Evolutionary conservation across 2,888 invertebrate genomes (phyloP), one percentile per base, ranked within the genome.

Genomic region (Acronicta alni): DNA sequence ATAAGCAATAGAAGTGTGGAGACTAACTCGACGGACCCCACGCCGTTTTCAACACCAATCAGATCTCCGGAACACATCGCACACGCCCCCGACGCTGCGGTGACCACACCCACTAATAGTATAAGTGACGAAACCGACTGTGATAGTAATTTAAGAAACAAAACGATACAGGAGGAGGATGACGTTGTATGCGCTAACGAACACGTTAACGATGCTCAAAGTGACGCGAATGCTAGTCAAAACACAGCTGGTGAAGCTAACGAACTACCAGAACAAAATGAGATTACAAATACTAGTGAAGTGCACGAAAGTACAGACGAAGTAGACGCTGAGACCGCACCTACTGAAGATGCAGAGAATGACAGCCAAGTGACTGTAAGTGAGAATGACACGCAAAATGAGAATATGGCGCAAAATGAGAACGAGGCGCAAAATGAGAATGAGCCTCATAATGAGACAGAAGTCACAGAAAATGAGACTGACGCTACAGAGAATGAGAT

Each of bases 61-160:
- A 85, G 89, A 18, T 89, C 92, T 14, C 91, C 91, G 17, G 86
- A 89, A 73, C 81, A 63, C 55, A 55, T 52, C 38, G 54, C 49
- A 35, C 61, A 54, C 32, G 65, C 42, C 35, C 47, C 59, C 49
- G 67, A 46, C 51, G 23, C 65, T 47, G 67, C 48, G 57, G 42
- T 53, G 49, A 65, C 64, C 26, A 69, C 71, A 52, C 75, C 77
- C 64, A 75, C 84, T 75, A 83, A 83, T 91, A 91, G 89, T 84
- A 83, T 90, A 90, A 92, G 90, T 88, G 87, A 85, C 86, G 87
- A 84, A 89, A 89, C 80, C 62, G 89, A 91, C 93, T 93, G 93
- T 93, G 93, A 94, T 93, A 92, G 80, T 91, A 91, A 89, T 90
- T 86, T 93, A 91, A 91, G 92, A 76, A 83, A 86, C 78, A 89